phyloP scores from a whole-genome alignment of 2,888 invertebrate species.

The Venusia cambrica region DNA sequence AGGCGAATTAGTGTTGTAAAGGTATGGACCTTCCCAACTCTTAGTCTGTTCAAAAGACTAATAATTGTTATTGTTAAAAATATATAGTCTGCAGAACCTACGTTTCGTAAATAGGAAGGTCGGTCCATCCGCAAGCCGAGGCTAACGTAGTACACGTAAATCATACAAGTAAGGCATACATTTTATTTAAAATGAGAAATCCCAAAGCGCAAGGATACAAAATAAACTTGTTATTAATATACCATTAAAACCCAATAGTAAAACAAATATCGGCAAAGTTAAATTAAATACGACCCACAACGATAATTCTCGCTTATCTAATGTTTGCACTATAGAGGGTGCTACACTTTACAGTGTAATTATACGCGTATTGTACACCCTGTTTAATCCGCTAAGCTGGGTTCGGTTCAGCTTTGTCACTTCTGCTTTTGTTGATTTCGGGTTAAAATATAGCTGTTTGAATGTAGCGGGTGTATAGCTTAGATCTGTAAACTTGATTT shows the following conservation, averaged over 20 bases:
- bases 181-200: too few relatives aligned
- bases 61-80: too few relatives aligned
- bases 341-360: slow-evolving; percentile 29
- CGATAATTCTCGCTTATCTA: slow-evolving; percentile 35
- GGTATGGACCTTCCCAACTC: too few relatives aligned
- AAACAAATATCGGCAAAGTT: slow-evolving; percentile 27
- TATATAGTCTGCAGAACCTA: too few relatives aligned
- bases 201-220: slow-evolving; percentile 1
- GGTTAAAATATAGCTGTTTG: slow-evolving; percentile 21
- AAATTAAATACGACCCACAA: slow-evolving; percentile 27
- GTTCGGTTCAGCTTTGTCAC: slow-evolving; percentile 23
- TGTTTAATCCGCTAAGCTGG: slow-evolving; percentile 27
- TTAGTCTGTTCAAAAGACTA: too few relatives aligned
- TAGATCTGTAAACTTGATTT: not conserved
- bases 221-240: not conserved
- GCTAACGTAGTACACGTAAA: too few relatives aligned
- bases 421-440: slow-evolving; percentile 23
- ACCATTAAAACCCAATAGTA: slow-evolving; percentile 19
- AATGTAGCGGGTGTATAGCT: not conserved
- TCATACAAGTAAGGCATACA: too few relatives aligned
- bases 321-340: slow-evolving; percentile 33
- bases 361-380: slow-evolving; percentile 27
- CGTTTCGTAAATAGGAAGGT: too few relatives aligned
- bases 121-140: too few relatives aligned
- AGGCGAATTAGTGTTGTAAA: too few relatives aligned